Evolutionary conservation across 2,113 vertebrate species (phyloP).

Genomic region (Balaeniceps rex): DNA sequence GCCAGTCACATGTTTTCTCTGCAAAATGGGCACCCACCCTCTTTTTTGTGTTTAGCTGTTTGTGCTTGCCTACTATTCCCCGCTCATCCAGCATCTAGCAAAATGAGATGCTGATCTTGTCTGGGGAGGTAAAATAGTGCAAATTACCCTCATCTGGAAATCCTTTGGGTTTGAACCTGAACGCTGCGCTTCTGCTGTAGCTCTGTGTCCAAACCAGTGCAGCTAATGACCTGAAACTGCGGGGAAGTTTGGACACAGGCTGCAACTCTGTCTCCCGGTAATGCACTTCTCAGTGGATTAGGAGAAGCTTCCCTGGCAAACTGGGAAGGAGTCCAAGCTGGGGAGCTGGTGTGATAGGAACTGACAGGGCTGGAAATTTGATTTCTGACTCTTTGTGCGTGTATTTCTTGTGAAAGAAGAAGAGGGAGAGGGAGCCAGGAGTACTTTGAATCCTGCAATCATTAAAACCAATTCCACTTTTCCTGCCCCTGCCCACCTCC

Average conservation of each 20-base stretch:
- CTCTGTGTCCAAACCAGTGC: not conserved
- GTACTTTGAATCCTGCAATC: conserved; percentile 70
- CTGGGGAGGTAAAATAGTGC: not conserved
- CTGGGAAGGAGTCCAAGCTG: conserved; percentile 47
- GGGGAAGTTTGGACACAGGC: not conserved
- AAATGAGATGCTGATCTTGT: not conserved
- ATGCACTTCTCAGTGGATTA: conserved; percentile 10
- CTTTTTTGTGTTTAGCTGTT: not conserved
- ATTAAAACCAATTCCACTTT: conserved; percentile 74
- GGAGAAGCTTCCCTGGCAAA: conserved; percentile 54
- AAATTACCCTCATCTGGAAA: not conserved
- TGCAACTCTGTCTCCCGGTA: not conserved
- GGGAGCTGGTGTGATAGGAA: conserved; percentile 41
- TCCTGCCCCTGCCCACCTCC: conserved; percentile 64
- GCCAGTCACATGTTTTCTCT: not conserved
- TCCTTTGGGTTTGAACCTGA: not conserved
- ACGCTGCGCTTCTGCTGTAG: not conserved
- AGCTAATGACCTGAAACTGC: conserved; percentile 7
- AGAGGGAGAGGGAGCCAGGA: conserved; percentile 47
- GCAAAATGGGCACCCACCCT: not conserved
- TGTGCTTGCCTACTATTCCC: not conserved
- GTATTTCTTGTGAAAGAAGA: conserved; percentile 63
- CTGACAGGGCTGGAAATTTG: conserved; percentile 60
- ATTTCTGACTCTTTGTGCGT: conserved; percentile 56
- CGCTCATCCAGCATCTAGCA: not conserved